phyloP scores from a whole-genome alignment of 1,140 invertebrate species.

The Danaus melanippus region DNA sequence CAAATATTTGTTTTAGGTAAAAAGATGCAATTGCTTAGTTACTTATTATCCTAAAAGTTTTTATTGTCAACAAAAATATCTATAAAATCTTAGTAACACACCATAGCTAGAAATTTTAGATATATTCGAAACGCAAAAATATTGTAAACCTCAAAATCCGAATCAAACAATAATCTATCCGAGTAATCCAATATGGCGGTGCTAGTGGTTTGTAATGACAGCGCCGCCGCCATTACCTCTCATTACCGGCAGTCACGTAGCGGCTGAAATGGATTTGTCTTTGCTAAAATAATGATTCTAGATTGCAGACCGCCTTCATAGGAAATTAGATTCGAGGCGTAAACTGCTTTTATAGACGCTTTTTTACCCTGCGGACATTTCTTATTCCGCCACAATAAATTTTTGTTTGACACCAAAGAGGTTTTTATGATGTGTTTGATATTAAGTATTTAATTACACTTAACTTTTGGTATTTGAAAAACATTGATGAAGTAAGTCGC shows the following conservation, averaged over 20 bases:
- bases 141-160: not conserved
- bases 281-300: slow-evolving; percentile 67
- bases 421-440: too few relatives aligned
- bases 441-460: too few relatives aligned
- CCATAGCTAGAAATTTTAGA: too few relatives aligned
- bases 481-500: too few relatives aligned
- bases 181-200: slow-evolving; percentile 8
- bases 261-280: slow-evolving; percentile 67
- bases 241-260: slow-evolving; percentile 65
- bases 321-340: slow-evolving; percentile 62
- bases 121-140: not conserved
- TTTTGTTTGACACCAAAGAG: too few relatives aligned
- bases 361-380: slow-evolving; percentile 7
- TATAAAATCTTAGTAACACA: too few relatives aligned
- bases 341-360: slow-evolving; percentile 37
- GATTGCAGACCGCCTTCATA: slow-evolving; percentile 63
- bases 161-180: not conserved
- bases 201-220: slow-evolving; percentile 38
- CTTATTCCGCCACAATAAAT: too few relatives aligned
- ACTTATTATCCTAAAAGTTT: too few relatives aligned
- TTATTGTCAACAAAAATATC: too few relatives aligned
- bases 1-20: too few relatives aligned
- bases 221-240: slow-evolving; percentile 54
- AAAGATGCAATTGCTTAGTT: too few relatives aligned
- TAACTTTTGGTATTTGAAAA: too few relatives aligned